Conservation (phyloP, 2,888 invertebrate genomes). For the Prostheceraeus crozeri region DNA sequence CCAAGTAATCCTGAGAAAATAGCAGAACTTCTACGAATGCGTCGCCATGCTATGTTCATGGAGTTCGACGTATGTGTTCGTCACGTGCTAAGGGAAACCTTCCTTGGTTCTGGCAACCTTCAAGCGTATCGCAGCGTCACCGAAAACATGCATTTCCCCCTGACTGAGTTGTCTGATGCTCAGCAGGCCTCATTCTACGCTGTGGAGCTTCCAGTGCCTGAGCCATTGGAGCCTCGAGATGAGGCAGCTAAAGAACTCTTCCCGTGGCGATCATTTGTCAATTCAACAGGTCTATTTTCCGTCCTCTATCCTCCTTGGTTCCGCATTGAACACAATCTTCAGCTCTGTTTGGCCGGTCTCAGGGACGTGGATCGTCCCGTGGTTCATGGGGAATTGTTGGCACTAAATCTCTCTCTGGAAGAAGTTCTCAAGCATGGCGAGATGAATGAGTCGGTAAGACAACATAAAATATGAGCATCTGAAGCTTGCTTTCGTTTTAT, state of each 20-base stretch:
- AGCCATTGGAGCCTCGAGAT: conserved; percentile 53
- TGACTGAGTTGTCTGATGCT: conserved; percentile 51
- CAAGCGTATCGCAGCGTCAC: conserved; percentile 52
- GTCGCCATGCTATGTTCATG: conserved; percentile 54
- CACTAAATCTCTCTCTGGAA: conserved; percentile 34
- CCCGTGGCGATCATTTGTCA: conserved; percentile 51
- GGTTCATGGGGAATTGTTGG: conserved; percentile 34
- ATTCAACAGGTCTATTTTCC: conserved; percentile 51
- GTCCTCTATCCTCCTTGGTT: conserved; percentile 51
- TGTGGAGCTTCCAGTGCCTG: conserved; percentile 49
- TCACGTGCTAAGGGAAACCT: conserved; percentile 53
- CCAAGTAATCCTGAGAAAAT: conserved; percentile 47
- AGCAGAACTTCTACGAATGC: conserved; percentile 47
- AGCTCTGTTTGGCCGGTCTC: conserved; percentile 52
- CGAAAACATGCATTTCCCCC: conserved; percentile 49
- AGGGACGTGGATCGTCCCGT: conserved; percentile 50
- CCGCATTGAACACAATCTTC: conserved; percentile 50
- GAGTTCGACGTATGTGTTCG: conserved; percentile 54
- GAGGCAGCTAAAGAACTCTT: conserved; percentile 45
- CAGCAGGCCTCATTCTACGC: conserved; percentile 45
- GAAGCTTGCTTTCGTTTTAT: too few species aligned
- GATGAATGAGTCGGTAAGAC: conserved; percentile 46
- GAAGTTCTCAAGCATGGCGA: conserved; percentile 26
- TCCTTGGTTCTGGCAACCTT: conserved; percentile 52
- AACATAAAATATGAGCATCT: conserved; percentile 18